phyloP scores from a whole-genome alignment of 2,113 vertebrate genomes.

The Nothobranchius furzeri region DNA sequence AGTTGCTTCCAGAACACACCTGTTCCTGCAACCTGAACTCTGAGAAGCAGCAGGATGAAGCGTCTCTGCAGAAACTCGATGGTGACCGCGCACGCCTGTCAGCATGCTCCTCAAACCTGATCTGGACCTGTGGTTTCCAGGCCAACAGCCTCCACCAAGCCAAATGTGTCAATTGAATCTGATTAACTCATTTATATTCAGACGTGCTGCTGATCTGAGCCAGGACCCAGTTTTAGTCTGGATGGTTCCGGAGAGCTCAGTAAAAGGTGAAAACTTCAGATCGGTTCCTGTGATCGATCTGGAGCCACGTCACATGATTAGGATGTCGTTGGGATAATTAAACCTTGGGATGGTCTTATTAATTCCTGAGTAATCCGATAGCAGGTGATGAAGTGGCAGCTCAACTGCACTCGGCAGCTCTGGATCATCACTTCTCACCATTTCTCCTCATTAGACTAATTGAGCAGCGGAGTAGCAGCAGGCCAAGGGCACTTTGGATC shows the following conservation, averaged over 20 bases:
- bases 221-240: neutral
- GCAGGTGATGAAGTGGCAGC: conserved; percentile 29
- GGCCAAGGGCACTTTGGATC: conserved; percentile 13
- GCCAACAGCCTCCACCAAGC: conserved; percentile 19
- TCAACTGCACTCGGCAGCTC: conserved; percentile 8
- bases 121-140: conserved; percentile 26
- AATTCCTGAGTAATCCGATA: conserved; percentile 37
- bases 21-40: neutral
- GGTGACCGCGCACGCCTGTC: conserved; percentile 11
- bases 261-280: neutral
- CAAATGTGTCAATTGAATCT: conserved; percentile 28
- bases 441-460: conserved; percentile 39
- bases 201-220: conserved; percentile 21
- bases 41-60: neutral
- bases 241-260: neutral
- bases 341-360: conserved; percentile 42
- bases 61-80: neutral
- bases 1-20: no score
- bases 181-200: conserved; percentile 54
- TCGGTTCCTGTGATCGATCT: conserved; percentile 25
- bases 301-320: conserved; percentile 12
- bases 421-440: conserved; percentile 15
- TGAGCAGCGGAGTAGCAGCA: conserved; percentile 21
- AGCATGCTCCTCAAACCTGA: conserved; percentile 2
- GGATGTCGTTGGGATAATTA: conserved; percentile 47